Evolutionary conservation across 2,113 vertebrate genomes (phyloP), one percentile per base, ranked within the genome.

Genomic region (Ramphastos sulfuratus): DNA sequence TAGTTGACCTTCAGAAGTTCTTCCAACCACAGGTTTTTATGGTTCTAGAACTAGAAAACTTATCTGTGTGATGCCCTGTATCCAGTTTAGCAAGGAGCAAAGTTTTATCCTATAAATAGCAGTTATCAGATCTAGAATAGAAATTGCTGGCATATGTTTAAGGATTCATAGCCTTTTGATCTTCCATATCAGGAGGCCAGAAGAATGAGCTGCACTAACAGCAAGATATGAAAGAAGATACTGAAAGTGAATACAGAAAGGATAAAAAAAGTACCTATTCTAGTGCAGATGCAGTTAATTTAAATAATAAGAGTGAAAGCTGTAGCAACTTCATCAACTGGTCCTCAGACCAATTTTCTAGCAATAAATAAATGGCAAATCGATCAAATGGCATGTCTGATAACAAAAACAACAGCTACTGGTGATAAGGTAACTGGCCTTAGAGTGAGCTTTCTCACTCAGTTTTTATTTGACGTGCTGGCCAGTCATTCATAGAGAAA

Each of bases 101-200:
- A 87, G 65, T 75, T 69, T 89, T 76, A 37, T 82, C n/a, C 55
- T 76, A 50, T 79, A 79, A 92, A 92, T 61, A 89, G 74, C n/a
- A 72, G 8, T n/a, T 85, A 50, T 85, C 63, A 69, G 27, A 59
- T 88, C 52, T 83, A 72, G 35, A 86, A 61, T 69, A 89, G 50
- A 72, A 78, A 70, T 84, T 81, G 16, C 63, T 92, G 46, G 6
- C 27, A 16, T 86, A 50, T 75, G 21, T 67, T 92, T 86, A 78
- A 92, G 12, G 20, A 63, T 90, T 77, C 74, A 55, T 25, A 50
- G 44, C 21, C 67, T 88, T 88, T 94, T 83, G n/a, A 84, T 89
- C 48, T 90, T 84, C 35, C 31, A 2, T 85, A 73, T 84, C 69
- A 75, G 78, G 21, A 92, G 15, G 9, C 35, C 59, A 70, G 59